Base-by-base conservation (phyloP, 2,113 vertebrate genomes). In the Peromyscus maniculatus region DNA sequence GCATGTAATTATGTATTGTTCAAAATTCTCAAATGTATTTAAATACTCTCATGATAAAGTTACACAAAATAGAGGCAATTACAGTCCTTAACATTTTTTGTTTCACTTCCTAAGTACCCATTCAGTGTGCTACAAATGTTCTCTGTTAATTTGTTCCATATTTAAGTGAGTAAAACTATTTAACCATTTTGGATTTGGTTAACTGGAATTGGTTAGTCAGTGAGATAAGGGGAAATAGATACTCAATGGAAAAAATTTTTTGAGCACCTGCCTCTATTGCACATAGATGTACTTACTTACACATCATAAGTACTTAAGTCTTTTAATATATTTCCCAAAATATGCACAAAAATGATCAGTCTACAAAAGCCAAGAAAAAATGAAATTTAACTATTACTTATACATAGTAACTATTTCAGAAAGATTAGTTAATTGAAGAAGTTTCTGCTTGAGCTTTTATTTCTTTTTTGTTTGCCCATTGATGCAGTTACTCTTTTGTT, bases 121-220 rank as follows among this genome's bases (percentile, higher is more conserved):
- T 72, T 89, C 75, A 82, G 0, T 39, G 55, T 62, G 59, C 46
- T 89, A 59, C 59, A 93, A 15, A 71, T 78, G 91, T 95, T 72
- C 67, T 69, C 12, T 89, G 0, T 46, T 67, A 74, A 82, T 67
- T 74, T 94, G 28, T 74, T 83, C 94, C 72, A 72, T 55, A 62
- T 67, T 87, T 79, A 94, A 95, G 66, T 78, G 15, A 87, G 31
- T 19, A 16, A 31, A 92, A 97, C 90, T 24, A 83, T 72, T 94
- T 71, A 64, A 87, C 55, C n/a, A 77, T 22, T n/a, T 69, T 75
- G 5, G 77, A 90, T 75, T 83, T 57, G 24, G 28, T 69, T 82
- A 52, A 24, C n/a, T 77, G 22, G 57, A 89, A 55, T 7, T 92
- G 74, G 52, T 52, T 52, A 52, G 52, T 52, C 22, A 3, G 2